Percentiles rank a stretch among this genome's conserved stretches.
phyloP scores from a whole-genome alignment of 2,113 vertebrate species.

The Bubo bubo region DNA sequence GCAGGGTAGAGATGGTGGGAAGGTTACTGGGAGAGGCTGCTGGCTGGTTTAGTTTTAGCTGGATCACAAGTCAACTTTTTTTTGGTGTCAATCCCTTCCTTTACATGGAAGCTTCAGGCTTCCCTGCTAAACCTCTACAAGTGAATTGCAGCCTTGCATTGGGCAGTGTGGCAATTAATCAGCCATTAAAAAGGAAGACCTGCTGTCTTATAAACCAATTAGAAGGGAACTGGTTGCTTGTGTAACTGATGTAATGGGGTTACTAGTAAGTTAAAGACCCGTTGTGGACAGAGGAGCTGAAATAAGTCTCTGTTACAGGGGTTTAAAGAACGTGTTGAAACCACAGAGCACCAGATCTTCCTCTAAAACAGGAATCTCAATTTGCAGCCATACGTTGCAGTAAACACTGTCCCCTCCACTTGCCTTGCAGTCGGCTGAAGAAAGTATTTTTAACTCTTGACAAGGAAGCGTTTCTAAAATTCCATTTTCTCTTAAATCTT shows the following conservation, averaged over 20 bases:
- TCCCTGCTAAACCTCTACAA: not conserved
- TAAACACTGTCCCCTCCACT: not conserved
- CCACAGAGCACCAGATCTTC: not conserved
- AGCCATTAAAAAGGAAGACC: slow-evolving; percentile 42
- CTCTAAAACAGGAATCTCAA: not conserved
- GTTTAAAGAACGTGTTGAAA: not conserved
- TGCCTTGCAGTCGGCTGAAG: not conserved
- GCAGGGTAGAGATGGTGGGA: not conserved
- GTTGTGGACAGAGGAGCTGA: not conserved
- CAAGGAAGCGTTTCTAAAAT: not conserved
- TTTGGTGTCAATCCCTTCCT: not conserved
- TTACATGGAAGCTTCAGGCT: not conserved
- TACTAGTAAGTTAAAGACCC: slow-evolving; percentile 41
- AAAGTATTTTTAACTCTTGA: slow-evolving; percentile 10
- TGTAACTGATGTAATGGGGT: slow-evolving; percentile 42
- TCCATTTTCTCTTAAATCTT: not conserved
- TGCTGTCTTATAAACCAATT: slow-evolving; percentile 64
- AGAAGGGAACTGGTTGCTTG: slow-evolving; percentile 32
- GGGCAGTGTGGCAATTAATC: slow-evolving; percentile 51
- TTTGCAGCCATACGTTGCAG: not conserved
- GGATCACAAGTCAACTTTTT: not conserved
- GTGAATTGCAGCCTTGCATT: not conserved
- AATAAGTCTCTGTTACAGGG: not conserved
- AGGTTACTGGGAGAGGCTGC: not conserved
- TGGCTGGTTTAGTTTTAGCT: not conserved